phyloP scores from a whole-genome alignment of 2,888 invertebrate genomes.

The Bellardia pandia region DNA sequence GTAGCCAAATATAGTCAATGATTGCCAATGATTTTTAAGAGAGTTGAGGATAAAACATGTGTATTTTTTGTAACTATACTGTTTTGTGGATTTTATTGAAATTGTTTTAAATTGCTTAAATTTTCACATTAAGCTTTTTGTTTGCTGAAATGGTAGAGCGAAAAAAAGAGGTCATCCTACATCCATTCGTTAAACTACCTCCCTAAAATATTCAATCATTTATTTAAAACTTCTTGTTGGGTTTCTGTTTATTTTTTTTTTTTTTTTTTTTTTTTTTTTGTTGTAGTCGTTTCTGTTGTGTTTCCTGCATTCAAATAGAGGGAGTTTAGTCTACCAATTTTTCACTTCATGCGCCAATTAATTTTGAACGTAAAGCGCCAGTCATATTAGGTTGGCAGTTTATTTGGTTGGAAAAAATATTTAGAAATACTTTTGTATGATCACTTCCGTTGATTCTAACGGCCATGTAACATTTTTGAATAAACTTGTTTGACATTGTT shows the following conservation, averaged over 20 bases:
- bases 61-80: neutral
- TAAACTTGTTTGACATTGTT: too few relatives aligned
- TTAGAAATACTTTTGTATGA: too few relatives aligned
- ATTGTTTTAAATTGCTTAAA: conserved; percentile 41
- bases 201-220: conserved; percentile 50
- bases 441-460: too few relatives aligned
- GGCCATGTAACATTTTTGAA: too few relatives aligned
- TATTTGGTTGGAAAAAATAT: neutral
- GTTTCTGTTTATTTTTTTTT: conserved; percentile 8
- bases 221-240: conserved; percentile 50
- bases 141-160: neutral
- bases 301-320: conserved; percentile 20
- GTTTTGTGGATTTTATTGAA: neutral
- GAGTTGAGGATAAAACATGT: neutral
- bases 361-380: conserved; percentile 38
- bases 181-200: conserved; percentile 36
- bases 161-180: conserved; percentile 48
- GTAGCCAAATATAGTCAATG: neutral
- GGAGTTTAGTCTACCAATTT: conserved; percentile 57
- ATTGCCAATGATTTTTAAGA: neutral
- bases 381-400: conserved; percentile 1
- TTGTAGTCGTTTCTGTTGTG: neutral
- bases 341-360: conserved; percentile 63
- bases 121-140: conserved; percentile 12
- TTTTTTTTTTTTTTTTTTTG: neutral